Evolutionary conservation across 2,113 vertebrate species (phyloP).

Genomic region (Pseudois nayaur): DNA sequence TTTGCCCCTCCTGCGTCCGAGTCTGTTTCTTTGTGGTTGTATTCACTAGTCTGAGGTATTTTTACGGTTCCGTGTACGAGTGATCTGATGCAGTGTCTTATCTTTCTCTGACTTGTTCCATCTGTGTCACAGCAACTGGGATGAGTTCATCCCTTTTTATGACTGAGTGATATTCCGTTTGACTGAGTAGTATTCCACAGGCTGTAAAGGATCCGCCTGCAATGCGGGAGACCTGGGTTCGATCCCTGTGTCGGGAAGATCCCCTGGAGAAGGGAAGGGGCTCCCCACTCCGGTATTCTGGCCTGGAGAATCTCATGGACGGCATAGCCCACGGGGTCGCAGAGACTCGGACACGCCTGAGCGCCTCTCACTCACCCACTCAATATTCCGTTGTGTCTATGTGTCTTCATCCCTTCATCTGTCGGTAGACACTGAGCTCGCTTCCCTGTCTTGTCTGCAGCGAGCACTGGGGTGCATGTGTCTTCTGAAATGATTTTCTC

Average conservation of each 20-base stretch:
- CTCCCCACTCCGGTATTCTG: background rate
- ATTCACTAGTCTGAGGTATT: background rate
- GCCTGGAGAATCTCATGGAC: background rate
- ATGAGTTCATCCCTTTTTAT: background rate
- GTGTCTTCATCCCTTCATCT: background rate
- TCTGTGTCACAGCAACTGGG: accelerated
- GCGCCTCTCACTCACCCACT: accelerated
- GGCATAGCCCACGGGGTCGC: background rate
- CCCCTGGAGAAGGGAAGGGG: background rate
- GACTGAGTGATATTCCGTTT: background rate
- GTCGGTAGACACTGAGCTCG: background rate
- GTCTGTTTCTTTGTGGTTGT: background rate
- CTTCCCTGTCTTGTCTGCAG: background rate
- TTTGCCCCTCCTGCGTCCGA: accelerated
- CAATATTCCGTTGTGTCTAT: accelerated
- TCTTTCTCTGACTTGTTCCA: background rate
- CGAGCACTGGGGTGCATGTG: background rate
- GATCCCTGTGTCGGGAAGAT: background rate
- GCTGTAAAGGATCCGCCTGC: background rate
- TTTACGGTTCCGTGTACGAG: background rate
- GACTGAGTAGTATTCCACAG: background rate
- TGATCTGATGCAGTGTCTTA: accelerated
- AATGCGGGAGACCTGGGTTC: background rate
- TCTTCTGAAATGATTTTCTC: background rate
- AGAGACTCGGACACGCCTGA: accelerated